Percentiles rank a stretch among this genome's conserved stretches.
phyloP scores from a whole-genome alignment of 2,113 vertebrate species.

The Crotalus tigris region DNA sequence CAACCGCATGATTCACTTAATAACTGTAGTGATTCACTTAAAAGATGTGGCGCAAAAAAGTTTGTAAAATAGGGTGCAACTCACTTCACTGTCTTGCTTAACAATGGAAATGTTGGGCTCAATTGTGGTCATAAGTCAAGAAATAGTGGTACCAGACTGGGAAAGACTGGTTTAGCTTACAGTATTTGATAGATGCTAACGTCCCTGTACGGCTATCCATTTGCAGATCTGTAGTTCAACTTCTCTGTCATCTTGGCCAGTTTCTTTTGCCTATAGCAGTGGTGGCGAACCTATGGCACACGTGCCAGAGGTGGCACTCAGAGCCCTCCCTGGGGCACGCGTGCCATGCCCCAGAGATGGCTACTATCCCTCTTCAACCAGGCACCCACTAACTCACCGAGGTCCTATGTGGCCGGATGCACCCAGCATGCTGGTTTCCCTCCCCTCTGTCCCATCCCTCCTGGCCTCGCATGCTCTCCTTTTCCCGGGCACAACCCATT shows the following conservation, averaged over 20 bases:
- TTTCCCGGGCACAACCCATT: too few relatives aligned
- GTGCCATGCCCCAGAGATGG: too few relatives aligned
- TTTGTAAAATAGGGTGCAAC: not conserved
- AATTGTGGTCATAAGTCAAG: not conserved
- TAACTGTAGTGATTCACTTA: not conserved
- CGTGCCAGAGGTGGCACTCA: too few relatives aligned
- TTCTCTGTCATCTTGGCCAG: not conserved
- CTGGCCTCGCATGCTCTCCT: too few relatives aligned
- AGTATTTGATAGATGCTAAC: not conserved
- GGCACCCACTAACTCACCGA: too few relatives aligned
- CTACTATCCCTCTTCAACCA: too few relatives aligned
- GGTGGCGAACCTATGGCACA: too few relatives aligned
- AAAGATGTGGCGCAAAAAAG: not conserved
- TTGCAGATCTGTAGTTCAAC: not conserved
- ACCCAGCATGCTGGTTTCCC: too few relatives aligned
- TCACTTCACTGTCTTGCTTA: not conserved
- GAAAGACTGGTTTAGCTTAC: not conserved
- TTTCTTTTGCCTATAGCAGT: not conserved
- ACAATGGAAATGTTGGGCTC: not conserved
- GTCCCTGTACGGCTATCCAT: not conserved
- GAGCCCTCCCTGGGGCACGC: too few relatives aligned
- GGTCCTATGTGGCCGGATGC: too few relatives aligned
- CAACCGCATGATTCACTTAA: not conserved
- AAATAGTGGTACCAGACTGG: not conserved
- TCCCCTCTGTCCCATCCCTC: too few relatives aligned